Evolutionary conservation across 2,888 invertebrate genomes (phyloP).

Genomic region (Strigamia maritima): DNA sequence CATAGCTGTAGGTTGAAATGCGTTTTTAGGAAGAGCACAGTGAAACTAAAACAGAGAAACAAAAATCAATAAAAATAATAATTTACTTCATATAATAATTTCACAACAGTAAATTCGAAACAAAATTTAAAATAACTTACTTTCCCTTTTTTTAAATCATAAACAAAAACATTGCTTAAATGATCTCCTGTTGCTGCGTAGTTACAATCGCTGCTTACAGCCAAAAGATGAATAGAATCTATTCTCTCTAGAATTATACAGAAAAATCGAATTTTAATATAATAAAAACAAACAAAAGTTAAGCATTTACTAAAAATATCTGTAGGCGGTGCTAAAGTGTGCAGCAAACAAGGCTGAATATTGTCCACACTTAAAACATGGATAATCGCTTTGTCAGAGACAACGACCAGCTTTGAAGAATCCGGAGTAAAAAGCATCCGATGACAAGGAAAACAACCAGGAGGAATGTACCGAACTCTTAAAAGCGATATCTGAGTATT

Average conservation of each 20-base stretch:
- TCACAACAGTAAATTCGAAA: no score
- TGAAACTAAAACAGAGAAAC: conserved; percentile 51
- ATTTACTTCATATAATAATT: not conserved
- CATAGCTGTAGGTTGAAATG: conserved; percentile 68
- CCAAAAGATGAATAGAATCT: conserved; percentile 55
- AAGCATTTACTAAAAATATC: not conserved
- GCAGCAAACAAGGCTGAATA: not conserved
- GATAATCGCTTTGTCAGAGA: not conserved
- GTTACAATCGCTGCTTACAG: conserved; percentile 58
- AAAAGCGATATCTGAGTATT: not conserved
- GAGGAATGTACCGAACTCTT: conserved; percentile 8
- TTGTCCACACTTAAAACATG: conserved; percentile 20
- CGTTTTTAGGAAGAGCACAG: conserved; percentile 67
- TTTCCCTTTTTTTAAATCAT: conserved; percentile 52
- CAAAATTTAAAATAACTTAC: not conserved
- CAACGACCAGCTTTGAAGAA: conserved; percentile 6
- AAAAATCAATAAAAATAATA: conserved; percentile 36
- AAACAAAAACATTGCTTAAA: conserved; percentile 65
- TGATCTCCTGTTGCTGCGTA: conserved; percentile 68
- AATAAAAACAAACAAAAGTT: not conserved
- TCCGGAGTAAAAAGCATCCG: conserved; percentile 22
- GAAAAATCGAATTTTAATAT: not conserved
- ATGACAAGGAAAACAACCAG: conserved; percentile 13
- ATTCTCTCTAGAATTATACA: not conserved
- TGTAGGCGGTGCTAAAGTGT: not conserved